Evolutionary conservation across 1,140 invertebrate genomes (phyloP).

Genomic region (Antheraea pernyi): DNA sequence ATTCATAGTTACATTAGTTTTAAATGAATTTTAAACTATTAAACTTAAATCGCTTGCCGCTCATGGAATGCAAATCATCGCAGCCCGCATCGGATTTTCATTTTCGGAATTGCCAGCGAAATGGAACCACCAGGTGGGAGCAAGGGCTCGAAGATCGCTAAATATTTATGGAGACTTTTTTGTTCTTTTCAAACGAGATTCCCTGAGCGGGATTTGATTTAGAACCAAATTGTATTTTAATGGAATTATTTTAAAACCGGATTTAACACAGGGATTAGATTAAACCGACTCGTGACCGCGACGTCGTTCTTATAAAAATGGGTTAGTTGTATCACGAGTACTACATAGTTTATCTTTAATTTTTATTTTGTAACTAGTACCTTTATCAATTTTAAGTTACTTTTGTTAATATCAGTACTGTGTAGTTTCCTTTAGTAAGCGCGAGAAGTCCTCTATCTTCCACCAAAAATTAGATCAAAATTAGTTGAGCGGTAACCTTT

Average conservation of each 20-base stretch:
- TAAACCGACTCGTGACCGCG: neutral
- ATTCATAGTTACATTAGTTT: too few relatives aligned
- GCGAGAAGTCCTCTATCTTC: too few relatives aligned
- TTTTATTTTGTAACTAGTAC: too few relatives aligned
- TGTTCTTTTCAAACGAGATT: neutral
- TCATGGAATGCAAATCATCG: neutral
- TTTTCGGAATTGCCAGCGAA: slow-evolving; percentile 1
- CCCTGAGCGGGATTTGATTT: neutral
- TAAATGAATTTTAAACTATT: too few relatives aligned
- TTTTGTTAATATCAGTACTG: too few relatives aligned
- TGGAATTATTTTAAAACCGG: neutral
- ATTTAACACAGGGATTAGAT: neutral
- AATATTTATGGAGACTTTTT: neutral
- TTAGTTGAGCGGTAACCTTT: too few relatives aligned
- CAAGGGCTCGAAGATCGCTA: neutral
- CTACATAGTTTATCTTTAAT: too few relatives aligned
- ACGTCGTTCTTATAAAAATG: too few relatives aligned
- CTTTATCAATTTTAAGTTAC: too few relatives aligned
- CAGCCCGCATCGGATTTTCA: neutral
- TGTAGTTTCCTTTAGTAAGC: too few relatives aligned
- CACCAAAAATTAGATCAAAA: too few relatives aligned
- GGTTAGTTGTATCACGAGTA: too few relatives aligned
- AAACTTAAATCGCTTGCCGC: neutral
- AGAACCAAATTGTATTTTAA: neutral
- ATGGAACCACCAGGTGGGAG: slow-evolving; percentile 1